Evolutionary conservation across 2,113 vertebrate genomes (phyloP).

Genomic region (Pelodiscus sinensis): DNA sequence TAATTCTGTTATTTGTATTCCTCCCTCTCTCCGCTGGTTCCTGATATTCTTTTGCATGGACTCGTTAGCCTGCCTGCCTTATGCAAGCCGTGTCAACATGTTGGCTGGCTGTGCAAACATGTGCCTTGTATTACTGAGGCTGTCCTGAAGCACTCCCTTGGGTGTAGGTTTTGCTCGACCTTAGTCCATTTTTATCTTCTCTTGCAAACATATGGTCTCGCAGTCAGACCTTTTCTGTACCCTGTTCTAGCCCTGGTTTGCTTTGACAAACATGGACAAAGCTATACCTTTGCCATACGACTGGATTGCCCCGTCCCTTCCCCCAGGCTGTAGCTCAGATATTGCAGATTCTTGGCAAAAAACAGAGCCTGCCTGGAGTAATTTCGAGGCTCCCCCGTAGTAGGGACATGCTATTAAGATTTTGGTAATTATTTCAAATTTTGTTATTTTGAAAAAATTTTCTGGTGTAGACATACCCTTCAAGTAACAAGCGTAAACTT

Average conservation of each 20-base stretch:
- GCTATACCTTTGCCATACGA: background rate
- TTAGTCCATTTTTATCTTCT: background rate
- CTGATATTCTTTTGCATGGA: background rate
- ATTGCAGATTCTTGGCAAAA: background rate
- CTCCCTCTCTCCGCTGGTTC: no score
- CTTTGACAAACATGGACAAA: background rate
- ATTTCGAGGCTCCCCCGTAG: no score
- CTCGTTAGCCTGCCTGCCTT: background rate
- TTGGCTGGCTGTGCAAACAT: background rate
- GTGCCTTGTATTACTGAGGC: background rate
- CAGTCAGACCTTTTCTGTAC: background rate
- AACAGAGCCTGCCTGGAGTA: background rate
- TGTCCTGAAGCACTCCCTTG: background rate
- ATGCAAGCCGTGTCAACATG: background rate
- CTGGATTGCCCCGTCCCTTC: background rate
- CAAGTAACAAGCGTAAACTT: background rate
- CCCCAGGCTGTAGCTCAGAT: background rate
- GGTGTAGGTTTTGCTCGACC: background rate
- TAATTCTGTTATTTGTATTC: background rate
- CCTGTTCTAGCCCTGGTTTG: background rate
- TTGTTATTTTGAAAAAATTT: no score
- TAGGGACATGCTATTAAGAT: no score
- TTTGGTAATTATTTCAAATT: no score
- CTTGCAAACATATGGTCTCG: background rate
- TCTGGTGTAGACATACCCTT: background rate